Base-by-base conservation (phyloP, 2,888 invertebrate genomes). In the Apotomis betuletana region DNA sequence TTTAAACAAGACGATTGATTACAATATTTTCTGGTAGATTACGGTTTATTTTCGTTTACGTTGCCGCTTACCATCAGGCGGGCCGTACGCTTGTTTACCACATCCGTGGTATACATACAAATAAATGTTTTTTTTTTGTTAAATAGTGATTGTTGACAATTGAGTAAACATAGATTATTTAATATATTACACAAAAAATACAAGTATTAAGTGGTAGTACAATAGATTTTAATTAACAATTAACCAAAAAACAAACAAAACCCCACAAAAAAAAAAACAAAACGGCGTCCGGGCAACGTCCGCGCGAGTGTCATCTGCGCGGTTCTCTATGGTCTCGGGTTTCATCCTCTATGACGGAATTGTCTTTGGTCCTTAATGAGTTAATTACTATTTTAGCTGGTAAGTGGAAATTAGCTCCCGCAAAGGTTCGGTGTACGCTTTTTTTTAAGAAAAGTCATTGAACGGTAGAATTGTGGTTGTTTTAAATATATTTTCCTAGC, bases 281-380 rank as follows among this genome's bases (percentile, higher is more conserved):
- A 74, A 84, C 83, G 85, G 83, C 85, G 77, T 77, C 60, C 85
- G 89, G 87, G 85, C 89, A 88, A 87, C 79, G 89, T 78, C 89
- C 89, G 81, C 79, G 75, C 75, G 74, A 82, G 83, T 82, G 81
- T 84, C 90, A 89, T 89, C 87, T 89, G 87, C 83, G 87, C 85
- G 88, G 89, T 85, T 81, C 83, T 81, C 83, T 84, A 83, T 80
- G 83, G 83, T 83, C 75, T 91, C 87, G 75, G 77, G 81, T 91
- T 90, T 83, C 91, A 85, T 80, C 69, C 72, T 77, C 80, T 81
- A 79, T 78, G 73, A 78, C 74, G 71, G 70, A 76, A 80, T 82
- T 82, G 81, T 82, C 78, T 84, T 88, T 89, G 85, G 78, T 87
- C 83, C 87, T 87, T 82, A 67, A 73, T 51, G 69, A 65, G 55